phyloP scores from a whole-genome alignment of 2,888 invertebrate species.

The Drosophila acutilabella region DNA sequence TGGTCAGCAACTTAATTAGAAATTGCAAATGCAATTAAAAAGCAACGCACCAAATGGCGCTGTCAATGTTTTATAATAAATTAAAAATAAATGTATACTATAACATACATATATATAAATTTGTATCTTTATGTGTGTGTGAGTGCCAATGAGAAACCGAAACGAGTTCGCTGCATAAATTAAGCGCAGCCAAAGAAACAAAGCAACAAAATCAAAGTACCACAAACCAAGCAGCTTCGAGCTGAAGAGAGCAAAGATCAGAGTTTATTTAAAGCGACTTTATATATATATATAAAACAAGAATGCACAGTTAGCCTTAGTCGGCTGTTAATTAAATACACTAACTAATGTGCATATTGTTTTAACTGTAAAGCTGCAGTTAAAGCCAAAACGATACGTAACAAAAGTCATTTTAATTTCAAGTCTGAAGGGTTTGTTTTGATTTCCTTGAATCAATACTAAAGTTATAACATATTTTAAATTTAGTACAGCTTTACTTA shows the following conservation, averaged over 20 bases:
- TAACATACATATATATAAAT: conserved; percentile 14
- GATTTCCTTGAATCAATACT: no score
- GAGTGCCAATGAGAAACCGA: conserved; percentile 46
- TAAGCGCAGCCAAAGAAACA: conserved; percentile 54
- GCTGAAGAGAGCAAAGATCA: conserved; percentile 42
- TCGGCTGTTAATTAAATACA: conserved; percentile 21
- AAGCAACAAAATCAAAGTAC: conserved; percentile 59
- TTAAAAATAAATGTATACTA: conserved; percentile 36
- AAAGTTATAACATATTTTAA: no score
- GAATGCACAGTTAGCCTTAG: conserved; percentile 6
- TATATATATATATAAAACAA: conserved; percentile 22
- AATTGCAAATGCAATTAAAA: conserved; percentile 78
- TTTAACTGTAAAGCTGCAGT: conserved; percentile 3
- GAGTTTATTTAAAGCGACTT: conserved; percentile 49
- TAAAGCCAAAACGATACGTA: background rate
- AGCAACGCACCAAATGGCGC: conserved; percentile 37
- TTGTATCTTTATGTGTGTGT: conserved; percentile 10
- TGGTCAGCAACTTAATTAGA: conserved; percentile 71
- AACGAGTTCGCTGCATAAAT: conserved; percentile 84
- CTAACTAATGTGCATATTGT: conserved; percentile 20
- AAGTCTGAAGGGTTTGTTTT: background rate
- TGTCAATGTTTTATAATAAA: conserved; percentile 60
- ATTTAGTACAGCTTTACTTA: background rate
- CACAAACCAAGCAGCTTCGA: conserved; percentile 23
- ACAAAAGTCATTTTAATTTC: background rate